These are phyloP conservation scores for Tipula unca DNA, from an alignment of 2,888 invertebrate genomes.

Conservation along the genomic window DNA sequence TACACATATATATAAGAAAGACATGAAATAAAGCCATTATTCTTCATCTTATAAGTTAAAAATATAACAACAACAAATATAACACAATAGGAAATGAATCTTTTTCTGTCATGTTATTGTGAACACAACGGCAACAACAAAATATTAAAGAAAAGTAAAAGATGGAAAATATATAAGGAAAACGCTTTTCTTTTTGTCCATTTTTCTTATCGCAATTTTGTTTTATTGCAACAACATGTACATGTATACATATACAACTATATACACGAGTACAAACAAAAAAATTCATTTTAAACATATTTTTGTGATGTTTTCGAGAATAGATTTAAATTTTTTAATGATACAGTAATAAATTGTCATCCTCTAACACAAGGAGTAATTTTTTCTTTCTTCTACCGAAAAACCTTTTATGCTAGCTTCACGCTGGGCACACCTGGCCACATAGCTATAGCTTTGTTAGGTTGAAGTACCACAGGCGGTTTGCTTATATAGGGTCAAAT, in stretches of 20 bases:
- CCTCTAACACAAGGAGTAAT: neutral
- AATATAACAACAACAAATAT: neutral
- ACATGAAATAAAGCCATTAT: neutral
- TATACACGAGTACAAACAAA: neutral
- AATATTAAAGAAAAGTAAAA: neutral
- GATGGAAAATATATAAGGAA: neutral
- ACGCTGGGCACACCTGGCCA: too few relatives aligned
- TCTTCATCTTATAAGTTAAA: neutral
- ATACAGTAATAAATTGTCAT: neutral
- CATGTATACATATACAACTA: neutral
- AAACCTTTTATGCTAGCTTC: too few relatives aligned
- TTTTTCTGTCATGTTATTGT: neutral
- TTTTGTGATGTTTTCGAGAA: neutral
- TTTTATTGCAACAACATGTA: neutral
- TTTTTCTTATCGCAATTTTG: neutral
- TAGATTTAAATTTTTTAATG: neutral
- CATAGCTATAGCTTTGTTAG: too few relatives aligned
- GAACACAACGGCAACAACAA: neutral
- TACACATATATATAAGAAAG: neutral
- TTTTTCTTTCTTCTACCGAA: too few relatives aligned
- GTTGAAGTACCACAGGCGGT: too few relatives aligned
- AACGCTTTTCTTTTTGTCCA: neutral
- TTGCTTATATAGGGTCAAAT: too few relatives aligned
- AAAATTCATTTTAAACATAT: neutral
- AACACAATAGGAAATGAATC: neutral